These are phyloP conservation scores for Heliconius hermathena DNA, from an alignment of 1,140 invertebrate genomes.

Conservation along the genomic window DNA sequence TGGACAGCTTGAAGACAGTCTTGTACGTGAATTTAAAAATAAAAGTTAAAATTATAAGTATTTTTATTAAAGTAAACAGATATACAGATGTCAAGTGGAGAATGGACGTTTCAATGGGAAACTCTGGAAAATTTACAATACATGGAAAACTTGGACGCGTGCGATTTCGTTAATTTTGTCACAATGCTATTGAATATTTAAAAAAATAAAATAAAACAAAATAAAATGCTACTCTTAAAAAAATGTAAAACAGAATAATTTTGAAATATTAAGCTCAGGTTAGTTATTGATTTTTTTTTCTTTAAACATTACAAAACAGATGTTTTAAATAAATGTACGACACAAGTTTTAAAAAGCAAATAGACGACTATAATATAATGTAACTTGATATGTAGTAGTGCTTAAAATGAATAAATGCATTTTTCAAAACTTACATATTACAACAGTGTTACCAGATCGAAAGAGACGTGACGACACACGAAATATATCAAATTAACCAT, in stretches of 20 bases:
- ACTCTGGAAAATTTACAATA: not conserved
- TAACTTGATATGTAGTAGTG: not conserved
- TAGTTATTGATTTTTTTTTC: too few species aligned
- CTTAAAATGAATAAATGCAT: conserved; percentile 14
- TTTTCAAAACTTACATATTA: conserved; percentile 12
- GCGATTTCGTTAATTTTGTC: not conserved
- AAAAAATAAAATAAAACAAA: not conserved
- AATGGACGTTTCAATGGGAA: conserved; percentile 2
- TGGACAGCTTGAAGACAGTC: conserved; percentile 42
- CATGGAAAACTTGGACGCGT: not conserved
- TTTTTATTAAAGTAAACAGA: conserved; percentile 71
- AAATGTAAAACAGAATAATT: too few species aligned
- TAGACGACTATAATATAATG: not conserved
- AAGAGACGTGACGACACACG: not conserved
- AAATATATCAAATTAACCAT: not conserved
- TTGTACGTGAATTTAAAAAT: conserved; percentile 61
- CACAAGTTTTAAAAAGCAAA: not conserved
- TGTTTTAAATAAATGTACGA: not conserved
- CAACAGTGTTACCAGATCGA: conserved; percentile 3
- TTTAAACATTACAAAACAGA: not conserved
- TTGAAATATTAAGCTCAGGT: too few species aligned
- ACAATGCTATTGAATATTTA: not conserved
- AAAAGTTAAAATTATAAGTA: conserved; percentile 75
- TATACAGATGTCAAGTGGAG: conserved; percentile 60
- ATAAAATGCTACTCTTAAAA: too few species aligned